Conservation (phyloP, 1,140 invertebrate species). For the Temnothorax longispinosus region DNA sequence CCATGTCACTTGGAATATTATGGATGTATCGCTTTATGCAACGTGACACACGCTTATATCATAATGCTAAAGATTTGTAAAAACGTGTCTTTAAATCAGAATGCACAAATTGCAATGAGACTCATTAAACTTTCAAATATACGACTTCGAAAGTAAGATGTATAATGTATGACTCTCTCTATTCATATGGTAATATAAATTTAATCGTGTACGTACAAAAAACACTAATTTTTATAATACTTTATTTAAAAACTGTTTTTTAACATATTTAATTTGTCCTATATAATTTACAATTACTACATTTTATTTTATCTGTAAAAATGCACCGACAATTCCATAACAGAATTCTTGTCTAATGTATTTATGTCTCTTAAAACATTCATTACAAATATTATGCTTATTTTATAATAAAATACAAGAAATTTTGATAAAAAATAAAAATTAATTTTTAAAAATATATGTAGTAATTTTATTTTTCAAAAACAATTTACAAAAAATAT, state of each 20-base stretch:
- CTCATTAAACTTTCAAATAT: conserved; percentile 16
- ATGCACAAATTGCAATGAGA: not conserved
- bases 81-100: not conserved
- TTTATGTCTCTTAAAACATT: not conserved
- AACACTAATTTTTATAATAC: not conserved
- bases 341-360: too few relatives aligned
- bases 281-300: not conserved
- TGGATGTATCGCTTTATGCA: not conserved
- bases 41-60: not conserved
- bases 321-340: not conserved
- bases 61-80: not conserved
- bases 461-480: not conserved
- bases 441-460: not conserved
- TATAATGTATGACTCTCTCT: not conserved
- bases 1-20: too few relatives aligned
- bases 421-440: not conserved
- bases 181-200: not conserved
- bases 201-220: not conserved
- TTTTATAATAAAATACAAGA: not conserved
- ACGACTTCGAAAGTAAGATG: not conserved
- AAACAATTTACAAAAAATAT: not conserved
- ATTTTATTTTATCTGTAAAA: not conserved
- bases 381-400: not conserved
- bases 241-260: not conserved
- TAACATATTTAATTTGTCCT: not conserved